Base-by-base conservation (phyloP, 2,797 vertebrate species). In the Pygocentrus nattereri region DNA sequence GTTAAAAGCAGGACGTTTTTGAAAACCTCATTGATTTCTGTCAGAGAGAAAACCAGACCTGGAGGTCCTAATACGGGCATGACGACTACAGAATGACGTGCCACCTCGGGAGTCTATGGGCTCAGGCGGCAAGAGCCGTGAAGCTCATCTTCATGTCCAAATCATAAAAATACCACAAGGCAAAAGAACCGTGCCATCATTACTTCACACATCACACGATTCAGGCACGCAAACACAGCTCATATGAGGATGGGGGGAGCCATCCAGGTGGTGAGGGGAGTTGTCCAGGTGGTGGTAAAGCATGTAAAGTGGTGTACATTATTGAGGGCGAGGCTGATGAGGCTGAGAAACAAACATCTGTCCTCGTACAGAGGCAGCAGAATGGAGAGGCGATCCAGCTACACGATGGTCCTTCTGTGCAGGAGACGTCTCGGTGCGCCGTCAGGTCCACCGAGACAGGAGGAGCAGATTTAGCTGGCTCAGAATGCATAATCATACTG, bases 181-280 rank as follows among this genome's bases (percentile, higher is more conserved):
- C 68, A 72, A 34, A 72, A 62, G 41, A 71, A 78, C 70, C 74
- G 83, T 78, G 83, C 70, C 52, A 58, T 84, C 79, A 71, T 30
- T 25, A 47, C 65, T 50, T 84, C 62, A 71, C 80, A 84, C 78
- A 82, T 76, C 30, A 59, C 75, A 81, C 73, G 61, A 58, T 72
- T 71, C 85, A 81, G 85, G 82, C 78, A 82, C 80, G 76, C 82
- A 79, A 79, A 74, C 52, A 71, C 79, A 65, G 82, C 84, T 82
- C 70, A 73, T 79, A 79, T 74, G 21, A 54, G 65, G 76, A 67
- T 73, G 15, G 44, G 5, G 52, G 12, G 69, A 41, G 69, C 75
- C 49, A 83, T 75, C 61, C 34, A 70, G 27, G 58, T 8, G 71
- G 72, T 31, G 70, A 50, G 69, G 54, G 12, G 69, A 41, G 69